These are phyloP conservation scores for Dasypogon diadema DNA, from an alignment of 2,888 invertebrate species.

Conservation along the genomic window DNA sequence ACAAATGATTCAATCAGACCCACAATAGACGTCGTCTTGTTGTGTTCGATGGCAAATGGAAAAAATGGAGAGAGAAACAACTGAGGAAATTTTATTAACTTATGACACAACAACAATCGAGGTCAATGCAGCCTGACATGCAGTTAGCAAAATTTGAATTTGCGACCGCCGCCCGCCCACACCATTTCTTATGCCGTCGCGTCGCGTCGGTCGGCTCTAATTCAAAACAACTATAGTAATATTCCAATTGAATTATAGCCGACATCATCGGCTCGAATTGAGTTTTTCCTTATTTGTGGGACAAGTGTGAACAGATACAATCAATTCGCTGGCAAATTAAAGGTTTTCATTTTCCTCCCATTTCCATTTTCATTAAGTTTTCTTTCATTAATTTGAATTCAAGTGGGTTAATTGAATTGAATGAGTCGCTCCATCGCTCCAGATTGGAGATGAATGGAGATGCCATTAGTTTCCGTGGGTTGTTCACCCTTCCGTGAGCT, in stretches of 20 bases:
- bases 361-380: constrained; percentile 13
- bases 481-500: not conserved
- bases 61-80: not conserved
- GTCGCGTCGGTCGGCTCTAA: too few relatives aligned
- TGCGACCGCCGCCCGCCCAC: constrained; percentile 8
- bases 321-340: not conserved
- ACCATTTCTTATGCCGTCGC: too few relatives aligned
- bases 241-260: too few relatives aligned
- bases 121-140: constrained; percentile 35
- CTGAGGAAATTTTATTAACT: constrained; percentile 35
- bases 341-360: not conserved
- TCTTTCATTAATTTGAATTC: not conserved
- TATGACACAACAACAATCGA: constrained; percentile 34
- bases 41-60: not conserved
- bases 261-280: too few relatives aligned
- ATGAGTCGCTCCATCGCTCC: constrained; percentile 6
- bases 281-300: too few relatives aligned
- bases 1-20: constrained; percentile 30
- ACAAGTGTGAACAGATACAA: not conserved
- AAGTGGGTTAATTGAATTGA: constrained; percentile 38
- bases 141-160: not conserved
- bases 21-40: not conserved
- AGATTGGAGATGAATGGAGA: not conserved
- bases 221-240: too few relatives aligned
- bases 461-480: not conserved